Evolutionary conservation across 1,140 invertebrate genomes (phyloP), one percentile per base, ranked within the genome.

Genomic region (Eufriesea mexicana): DNA sequence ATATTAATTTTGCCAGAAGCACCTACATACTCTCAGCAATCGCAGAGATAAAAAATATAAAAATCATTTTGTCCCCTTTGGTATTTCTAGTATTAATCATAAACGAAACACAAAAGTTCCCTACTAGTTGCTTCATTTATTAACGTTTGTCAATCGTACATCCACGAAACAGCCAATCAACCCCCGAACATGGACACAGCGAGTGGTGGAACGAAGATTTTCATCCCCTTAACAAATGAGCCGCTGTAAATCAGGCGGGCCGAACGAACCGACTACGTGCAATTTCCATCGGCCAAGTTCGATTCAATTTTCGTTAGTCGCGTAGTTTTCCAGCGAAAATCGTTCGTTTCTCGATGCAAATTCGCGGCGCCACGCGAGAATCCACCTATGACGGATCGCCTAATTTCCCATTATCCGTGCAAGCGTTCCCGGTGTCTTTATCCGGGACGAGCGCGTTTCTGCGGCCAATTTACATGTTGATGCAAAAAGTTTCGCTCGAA

Each of bases 401-500:
- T 76, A 82, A 82, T 82, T 82, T 76, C 79, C 79, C 47, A 76
- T 82, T 59, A 82, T 51, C 62, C 25, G 23, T 8, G 18, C n/a
- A 57, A 47, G 25, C 42, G 61, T 47, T 47, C 47, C 59, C 25
- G 71, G 51, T 57, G 62, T 57, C 79, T 57, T 72, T 59, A 67
- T 54, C 54, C 67, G 71, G 61, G 72, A 72, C 82, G 68, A 55
- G 75, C 83, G 61, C 83, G 83, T 87, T 80, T 79, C 54, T 68
- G 54, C 20, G 64, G 61, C 49, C 77, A 42, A 68, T 66, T 75
- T 67, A 49, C 72, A 80, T 80, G 59, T 57, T 80, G 66, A 87
- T 86, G 81, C 81, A 84, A 86, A 87, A 87, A 86, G 76, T 87
- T 87, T 87, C 61, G 23, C 42, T 49, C 70, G 71, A 82, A 82